Evolutionary conservation across 2,113 vertebrate genomes (phyloP).

Genomic region (Cyprinodon tularosa): DNA sequence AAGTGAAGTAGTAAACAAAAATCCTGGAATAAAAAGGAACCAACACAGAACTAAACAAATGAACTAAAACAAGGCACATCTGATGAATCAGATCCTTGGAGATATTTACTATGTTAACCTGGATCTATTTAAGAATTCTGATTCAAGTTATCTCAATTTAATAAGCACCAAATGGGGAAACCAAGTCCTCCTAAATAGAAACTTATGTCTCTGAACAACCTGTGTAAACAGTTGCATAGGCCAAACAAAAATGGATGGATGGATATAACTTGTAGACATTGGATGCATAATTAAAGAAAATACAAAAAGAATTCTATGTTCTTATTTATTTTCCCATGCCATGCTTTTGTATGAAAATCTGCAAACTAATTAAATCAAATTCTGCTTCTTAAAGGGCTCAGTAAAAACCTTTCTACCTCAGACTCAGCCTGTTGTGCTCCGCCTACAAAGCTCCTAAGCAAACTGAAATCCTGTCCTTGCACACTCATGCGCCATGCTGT

Average conservation of each 20-base stretch:
- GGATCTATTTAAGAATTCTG: background rate
- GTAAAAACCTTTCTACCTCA: background rate
- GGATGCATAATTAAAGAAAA: too few species aligned
- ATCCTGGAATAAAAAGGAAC: background rate
- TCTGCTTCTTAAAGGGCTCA: background rate
- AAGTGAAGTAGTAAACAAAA: background rate
- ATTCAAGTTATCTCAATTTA: background rate
- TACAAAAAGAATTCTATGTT: background rate
- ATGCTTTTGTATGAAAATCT: background rate
- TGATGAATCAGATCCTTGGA: background rate
- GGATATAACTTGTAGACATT: too few species aligned
- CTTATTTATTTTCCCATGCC: background rate
- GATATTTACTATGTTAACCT: background rate
- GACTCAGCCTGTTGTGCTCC: background rate
- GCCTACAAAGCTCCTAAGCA: background rate
- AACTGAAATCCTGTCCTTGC: slow-evolving; percentile 8
- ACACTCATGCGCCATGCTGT: slow-evolving; percentile 57
- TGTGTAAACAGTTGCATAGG: too few species aligned
- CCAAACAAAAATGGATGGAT: too few species aligned
- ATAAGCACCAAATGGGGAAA: background rate
- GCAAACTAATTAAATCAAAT: background rate
- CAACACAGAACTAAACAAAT: background rate
- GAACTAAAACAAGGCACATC: background rate
- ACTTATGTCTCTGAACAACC: background rate
- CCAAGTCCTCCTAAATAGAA: background rate